A percentile compares a stretch with the other conserved stretches of the same genome.
Evolutionary conservation across 2,797 vertebrate species (phyloP).

Genomic region (Thunnus albacares): DNA sequence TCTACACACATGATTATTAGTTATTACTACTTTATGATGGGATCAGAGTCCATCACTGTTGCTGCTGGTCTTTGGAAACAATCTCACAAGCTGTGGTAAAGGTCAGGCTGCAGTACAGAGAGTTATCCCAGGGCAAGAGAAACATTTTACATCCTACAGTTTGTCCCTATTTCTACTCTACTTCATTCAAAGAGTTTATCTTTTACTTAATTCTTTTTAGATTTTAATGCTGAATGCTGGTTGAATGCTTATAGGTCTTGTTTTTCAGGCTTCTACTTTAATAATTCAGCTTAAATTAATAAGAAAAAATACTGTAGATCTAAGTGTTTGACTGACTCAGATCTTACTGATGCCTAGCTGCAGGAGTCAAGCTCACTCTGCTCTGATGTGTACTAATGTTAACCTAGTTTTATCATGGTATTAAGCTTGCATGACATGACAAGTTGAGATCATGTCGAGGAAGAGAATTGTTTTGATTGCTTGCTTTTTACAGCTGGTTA

Average conservation of each 20-base stretch:
- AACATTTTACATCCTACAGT: background rate
- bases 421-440: too few species aligned
- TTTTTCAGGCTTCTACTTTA: background rate
- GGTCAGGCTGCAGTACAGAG: background rate
- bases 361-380: background rate
- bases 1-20: background rate
- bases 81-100: background rate
- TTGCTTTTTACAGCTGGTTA: background rate
- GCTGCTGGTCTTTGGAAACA: background rate
- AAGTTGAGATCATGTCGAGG: background rate
- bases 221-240: background rate
- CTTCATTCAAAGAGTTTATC: background rate
- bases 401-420: background rate
- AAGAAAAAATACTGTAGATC: background rate
- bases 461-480: background rate
- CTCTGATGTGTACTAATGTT: background rate
- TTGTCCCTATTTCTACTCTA: too few species aligned
- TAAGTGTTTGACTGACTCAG: background rate
- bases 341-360: background rate
- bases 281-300: background rate
- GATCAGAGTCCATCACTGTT: slow-evolving; percentile 25
- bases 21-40: background rate
- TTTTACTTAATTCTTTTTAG: background rate
- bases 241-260: background rate
- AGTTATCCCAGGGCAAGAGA: background rate